Percentiles rank a stretch among this genome's conserved stretches.
These are phyloP conservation scores for Apis cerana DNA, from an alignment of 1,140 invertebrate genomes.

Conservation along the genomic window DNA sequence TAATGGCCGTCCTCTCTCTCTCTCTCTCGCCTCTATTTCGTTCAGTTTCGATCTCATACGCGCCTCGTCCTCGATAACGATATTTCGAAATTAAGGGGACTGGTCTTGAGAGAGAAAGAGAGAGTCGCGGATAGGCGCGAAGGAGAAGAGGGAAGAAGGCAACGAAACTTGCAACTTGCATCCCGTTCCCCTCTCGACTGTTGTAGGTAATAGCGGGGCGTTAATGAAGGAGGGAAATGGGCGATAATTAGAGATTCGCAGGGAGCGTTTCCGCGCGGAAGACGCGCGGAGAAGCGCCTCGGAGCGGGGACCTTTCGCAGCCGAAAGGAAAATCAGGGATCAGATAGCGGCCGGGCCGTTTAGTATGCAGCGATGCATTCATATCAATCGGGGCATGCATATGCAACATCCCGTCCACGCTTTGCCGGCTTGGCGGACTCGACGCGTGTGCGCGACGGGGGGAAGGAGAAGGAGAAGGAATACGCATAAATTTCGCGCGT, in stretches of 20 bases:
- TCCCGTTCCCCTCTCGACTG: neutral
- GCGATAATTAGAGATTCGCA: slow-evolving; percentile 68
- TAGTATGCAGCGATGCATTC: slow-evolving; percentile 80
- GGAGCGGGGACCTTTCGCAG: slow-evolving; percentile 63
- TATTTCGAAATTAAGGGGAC: neutral
- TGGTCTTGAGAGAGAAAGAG: neutral
- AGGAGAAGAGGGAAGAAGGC: neutral
- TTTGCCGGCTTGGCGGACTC: slow-evolving; percentile 44
- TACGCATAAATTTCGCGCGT: slow-evolving; percentile 75
- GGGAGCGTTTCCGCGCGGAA: slow-evolving; percentile 64
- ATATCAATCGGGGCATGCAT: slow-evolving; percentile 80
- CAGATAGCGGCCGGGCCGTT: slow-evolving; percentile 74
- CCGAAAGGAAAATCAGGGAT: slow-evolving; percentile 74
- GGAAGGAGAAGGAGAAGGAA: slow-evolving; percentile 46
- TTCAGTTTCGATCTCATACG: slow-evolving; percentile 42
- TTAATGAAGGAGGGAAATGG: slow-evolving; percentile 57
- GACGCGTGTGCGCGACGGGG: slow-evolving; percentile 40
- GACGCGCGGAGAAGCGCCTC: slow-evolving; percentile 40
- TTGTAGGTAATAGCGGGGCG: slow-evolving; percentile 17
- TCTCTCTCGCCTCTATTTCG: slow-evolving; percentile 53
- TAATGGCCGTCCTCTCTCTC: slow-evolving; percentile 63
- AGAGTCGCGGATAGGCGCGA: neutral
- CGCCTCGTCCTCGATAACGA: slow-evolving; percentile 25
- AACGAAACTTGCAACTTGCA: too few relatives aligned
- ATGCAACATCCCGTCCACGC: slow-evolving; percentile 71